Evolutionary conservation across 1,140 invertebrate genomes (phyloP).

Genomic region (Leptonema lineaticorne): DNA sequence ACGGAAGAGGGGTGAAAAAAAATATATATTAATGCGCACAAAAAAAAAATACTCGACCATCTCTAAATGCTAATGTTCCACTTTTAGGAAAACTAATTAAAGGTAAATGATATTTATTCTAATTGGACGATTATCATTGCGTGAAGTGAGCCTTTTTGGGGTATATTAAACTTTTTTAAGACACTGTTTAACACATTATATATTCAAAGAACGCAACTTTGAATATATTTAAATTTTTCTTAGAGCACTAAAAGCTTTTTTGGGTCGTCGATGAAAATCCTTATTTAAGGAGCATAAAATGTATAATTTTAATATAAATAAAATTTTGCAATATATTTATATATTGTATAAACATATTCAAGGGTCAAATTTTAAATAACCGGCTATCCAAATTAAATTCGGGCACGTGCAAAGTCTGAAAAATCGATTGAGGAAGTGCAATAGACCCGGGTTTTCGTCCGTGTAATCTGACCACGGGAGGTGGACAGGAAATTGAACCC

Average conservation of each 20-base stretch:
- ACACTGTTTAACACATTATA: not conserved
- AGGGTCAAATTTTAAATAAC: not conserved
- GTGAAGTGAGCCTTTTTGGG: conserved; percentile 22
- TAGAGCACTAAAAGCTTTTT: not conserved
- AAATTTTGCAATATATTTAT: conserved; percentile 4
- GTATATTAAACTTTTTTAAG: conserved; percentile 10
- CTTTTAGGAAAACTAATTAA: conserved; percentile 25
- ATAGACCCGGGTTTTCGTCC: not conserved
- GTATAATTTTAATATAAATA: not conserved
- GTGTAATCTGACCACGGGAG: conserved; percentile 14
- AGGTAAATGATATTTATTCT: conserved; percentile 33
- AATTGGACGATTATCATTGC: conserved; percentile 25
- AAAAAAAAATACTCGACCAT: not conserved
- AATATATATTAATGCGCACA: not conserved
- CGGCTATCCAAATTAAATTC: not conserved
- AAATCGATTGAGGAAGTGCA: conserved; percentile 8
- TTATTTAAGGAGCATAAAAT: not conserved
- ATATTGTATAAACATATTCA: not conserved
- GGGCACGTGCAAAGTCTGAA: not conserved
- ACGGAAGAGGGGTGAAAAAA: too few relatives aligned
- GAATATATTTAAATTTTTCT: conserved; percentile 14
- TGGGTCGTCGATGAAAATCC: not conserved
- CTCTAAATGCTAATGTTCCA: conserved; percentile 22
- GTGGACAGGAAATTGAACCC: conserved; percentile 29
- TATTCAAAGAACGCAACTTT: not conserved